phyloP scores from a whole-genome alignment of 2,797 vertebrate species.

The Falco berigora region DNA sequence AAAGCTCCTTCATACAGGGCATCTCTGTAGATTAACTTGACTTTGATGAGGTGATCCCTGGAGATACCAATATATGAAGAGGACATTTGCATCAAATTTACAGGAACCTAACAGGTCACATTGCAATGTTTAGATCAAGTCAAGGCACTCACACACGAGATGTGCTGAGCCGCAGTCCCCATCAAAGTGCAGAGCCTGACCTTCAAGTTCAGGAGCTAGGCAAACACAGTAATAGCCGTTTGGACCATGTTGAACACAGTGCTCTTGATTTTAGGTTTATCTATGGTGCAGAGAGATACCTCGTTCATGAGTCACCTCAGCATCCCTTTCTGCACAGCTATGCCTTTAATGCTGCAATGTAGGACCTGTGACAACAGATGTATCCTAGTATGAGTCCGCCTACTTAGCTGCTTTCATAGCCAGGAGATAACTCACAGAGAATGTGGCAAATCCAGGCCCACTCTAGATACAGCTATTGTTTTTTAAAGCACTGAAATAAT shows the following conservation, averaged over 20 bases:
- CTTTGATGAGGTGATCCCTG: background rate
- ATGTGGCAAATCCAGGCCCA: background rate
- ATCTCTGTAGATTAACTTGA: background rate
- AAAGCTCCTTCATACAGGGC: background rate
- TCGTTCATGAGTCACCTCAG: background rate
- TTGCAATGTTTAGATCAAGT: background rate
- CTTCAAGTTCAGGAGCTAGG: background rate
- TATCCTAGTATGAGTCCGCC: background rate
- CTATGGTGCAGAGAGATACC: background rate
- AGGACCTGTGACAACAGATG: background rate
- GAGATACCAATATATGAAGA: background rate
- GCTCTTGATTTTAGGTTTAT: background rate
- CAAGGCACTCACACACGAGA: background rate
- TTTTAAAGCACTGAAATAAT: background rate
- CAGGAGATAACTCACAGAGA: background rate
- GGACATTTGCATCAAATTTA: background rate
- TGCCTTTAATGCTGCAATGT: background rate
- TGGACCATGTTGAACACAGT: rapidly evolving
- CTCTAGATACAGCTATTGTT: background rate
- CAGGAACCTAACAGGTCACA: background rate
- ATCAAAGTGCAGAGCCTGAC: background rate
- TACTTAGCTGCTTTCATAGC: background rate
- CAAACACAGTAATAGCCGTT: background rate
- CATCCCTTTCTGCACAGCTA: background rate
- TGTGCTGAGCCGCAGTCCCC: background rate